Evolutionary conservation across 2,888 invertebrate genomes (phyloP), one percentile per base, ranked within the genome.

Genomic region (Ligdia adustata): DNA sequence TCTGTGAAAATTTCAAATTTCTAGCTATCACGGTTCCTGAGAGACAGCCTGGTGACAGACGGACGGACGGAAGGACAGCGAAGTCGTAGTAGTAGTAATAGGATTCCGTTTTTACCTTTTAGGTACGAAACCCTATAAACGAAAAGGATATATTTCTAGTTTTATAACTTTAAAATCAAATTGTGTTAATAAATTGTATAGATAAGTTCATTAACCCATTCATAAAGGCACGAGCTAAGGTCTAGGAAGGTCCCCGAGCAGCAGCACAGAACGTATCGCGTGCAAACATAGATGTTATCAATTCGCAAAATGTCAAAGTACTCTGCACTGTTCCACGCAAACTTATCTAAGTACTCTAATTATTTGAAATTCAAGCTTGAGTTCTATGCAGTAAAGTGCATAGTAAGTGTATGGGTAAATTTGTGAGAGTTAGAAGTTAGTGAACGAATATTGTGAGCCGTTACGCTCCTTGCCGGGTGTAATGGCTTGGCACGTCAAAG

Each of bases 361-460:
- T 35, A 32, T 33, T 28, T 28, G 32, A 37, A 57, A 55, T 35
- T 46, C 28, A 27, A 9, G 50, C 39, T 43, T 58, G 62, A 41
- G 6, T 15, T 5, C 31, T 33, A 33, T 4, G 5, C 3, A 27
- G 37, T 60, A 66, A 43, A 40, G 55, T 43, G 16, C 41, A 46
- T 27, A 35, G 29, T 9, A 13, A 47, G 31, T 57, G 54, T 35
- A 39, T 53, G 46, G 33, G 38, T 41, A 60, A 62, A 53, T 55
- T 57, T 57, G 57, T 49, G 52, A 51, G 58, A 50, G 52, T 51
- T 55, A 57, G 52, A 60, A 65, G 66, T 69, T 64, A 65, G 64
- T 56, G 57, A 65, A 64, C 61, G 59, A 66, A 64, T 64, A 64
- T 62, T 60, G 69, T 62, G 58, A 60, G 51, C 56, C 58, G 62